Evolutionary conservation across 2,888 invertebrate genomes (phyloP), one percentile per base, ranked within the genome.

Genomic region (Cerastis leucographa): DNA sequence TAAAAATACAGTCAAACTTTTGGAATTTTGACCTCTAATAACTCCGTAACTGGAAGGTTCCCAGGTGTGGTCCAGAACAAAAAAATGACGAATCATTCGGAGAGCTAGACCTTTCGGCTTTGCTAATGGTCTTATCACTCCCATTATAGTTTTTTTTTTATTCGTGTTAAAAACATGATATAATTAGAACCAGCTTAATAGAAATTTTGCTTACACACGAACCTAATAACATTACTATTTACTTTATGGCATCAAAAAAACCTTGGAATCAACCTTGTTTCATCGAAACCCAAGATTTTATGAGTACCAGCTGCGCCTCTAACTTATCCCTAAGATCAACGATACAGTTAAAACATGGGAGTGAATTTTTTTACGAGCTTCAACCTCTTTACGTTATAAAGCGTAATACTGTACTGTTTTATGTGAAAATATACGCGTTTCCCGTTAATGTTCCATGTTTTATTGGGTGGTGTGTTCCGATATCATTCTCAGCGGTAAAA

Each of bases 351-450:
- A 82, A 79, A 56, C 77, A 73, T 54, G 25, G 74, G 64, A 59
- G 73, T 61, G 65, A 49, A 64, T 64, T 72, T 71, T 69, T 85
- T 82, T 75, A 82, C 74, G 75, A 79, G 19, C 51, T 49, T 22
- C 22, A 76, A 66, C 56, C 68, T 75, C 68, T 69, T 79, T 75
- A 51, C 44, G 25, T 51, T 61, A 49, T 79, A 74, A 79, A 69
- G n/a, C 56, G 69, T 66, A 74, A 78, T 78, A 19, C 29, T 54
- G n/a, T 76, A 46, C 71, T 40, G 44, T 72, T 80, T 84, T 83
- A 81, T 66, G 81, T 44, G 81, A 59, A 76, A 68, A 74, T 80
- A 71, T 71, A 84, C 70, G 35, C 49, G 51, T 8, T 68, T n/a
- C 6, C 22, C 14, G 56, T 71, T 82, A 80, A 82, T 68, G 75